These are phyloP conservation scores for Cricetomys ansorgei DNA, from an alignment of 2,113 vertebrate species.

Conservation along the genomic window DNA sequence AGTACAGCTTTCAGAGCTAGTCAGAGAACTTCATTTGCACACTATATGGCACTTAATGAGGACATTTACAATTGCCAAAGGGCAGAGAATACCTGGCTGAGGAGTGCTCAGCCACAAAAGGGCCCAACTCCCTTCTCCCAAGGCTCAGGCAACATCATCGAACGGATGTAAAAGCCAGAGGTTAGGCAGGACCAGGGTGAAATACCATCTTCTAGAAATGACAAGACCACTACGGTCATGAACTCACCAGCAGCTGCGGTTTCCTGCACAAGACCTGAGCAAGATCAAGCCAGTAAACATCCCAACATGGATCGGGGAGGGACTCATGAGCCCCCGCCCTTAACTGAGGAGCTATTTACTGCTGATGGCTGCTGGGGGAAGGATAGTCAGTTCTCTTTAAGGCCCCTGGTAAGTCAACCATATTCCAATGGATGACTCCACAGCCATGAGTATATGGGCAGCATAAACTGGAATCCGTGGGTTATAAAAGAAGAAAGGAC, in stretches of 20 bases:
- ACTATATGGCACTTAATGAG: no score
- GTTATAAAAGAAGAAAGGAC: not conserved
- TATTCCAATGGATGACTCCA: not conserved
- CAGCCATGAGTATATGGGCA: not conserved
- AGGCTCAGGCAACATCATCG: not conserved
- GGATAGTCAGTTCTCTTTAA: not conserved
- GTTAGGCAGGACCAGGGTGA: not conserved
- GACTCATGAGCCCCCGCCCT: not conserved
- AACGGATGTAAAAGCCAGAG: not conserved
- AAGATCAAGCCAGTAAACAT: not conserved
- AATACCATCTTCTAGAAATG: not conserved
- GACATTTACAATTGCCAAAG: not conserved
- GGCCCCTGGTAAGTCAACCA: not conserved
- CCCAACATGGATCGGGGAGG: not conserved
- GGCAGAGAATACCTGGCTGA: not conserved
- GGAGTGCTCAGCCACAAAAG: not conserved
- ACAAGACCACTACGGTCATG: not conserved
- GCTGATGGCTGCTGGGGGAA: not conserved
- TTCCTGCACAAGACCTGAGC: not conserved
- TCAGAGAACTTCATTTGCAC: not conserved
- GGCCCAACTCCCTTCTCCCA: not conserved
- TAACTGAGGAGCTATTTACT: not conserved
- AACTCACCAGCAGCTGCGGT: not conserved
- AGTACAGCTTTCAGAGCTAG: not conserved
- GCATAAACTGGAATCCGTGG: not conserved